phyloP scores from a whole-genome alignment of 2,888 invertebrate species.

The Chydorus sphaericus region DNA sequence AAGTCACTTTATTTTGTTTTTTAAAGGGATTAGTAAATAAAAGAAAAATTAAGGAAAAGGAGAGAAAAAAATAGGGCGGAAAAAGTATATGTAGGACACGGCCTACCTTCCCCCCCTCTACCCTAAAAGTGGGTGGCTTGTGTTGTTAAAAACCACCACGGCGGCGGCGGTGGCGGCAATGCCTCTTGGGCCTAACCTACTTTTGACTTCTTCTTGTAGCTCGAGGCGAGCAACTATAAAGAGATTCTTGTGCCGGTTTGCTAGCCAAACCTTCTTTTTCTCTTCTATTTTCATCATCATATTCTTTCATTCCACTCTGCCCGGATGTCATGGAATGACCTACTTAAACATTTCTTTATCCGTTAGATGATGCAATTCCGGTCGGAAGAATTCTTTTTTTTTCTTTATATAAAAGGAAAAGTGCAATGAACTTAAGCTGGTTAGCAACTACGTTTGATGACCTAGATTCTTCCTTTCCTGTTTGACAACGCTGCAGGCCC shows the following conservation, averaged over 20 bases:
- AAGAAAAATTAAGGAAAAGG: neutral
- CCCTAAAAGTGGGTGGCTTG: neutral
- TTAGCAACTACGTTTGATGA: too few relatives aligned
- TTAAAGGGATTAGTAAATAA: neutral
- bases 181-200: slow-evolving; percentile 7
- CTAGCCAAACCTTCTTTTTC: neutral
- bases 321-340: too few relatives aligned
- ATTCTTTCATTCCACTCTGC: too few relatives aligned
- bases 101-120: neutral
- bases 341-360: too few relatives aligned
- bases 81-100: neutral
- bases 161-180: neutral
- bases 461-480: too few relatives aligned
- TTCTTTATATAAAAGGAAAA: too few relatives aligned
- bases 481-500: too few relatives aligned
- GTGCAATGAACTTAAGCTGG: slow-evolving; percentile 12
- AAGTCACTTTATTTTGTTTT: neutral
- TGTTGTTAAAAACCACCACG: neutral
- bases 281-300: too few relatives aligned
- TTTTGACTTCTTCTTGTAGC: neutral
- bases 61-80: neutral
- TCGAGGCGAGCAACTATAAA: neutral
- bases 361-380: too few relatives aligned
- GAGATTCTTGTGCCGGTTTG: neutral
- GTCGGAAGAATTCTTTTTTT: too few relatives aligned